Evolutionary conservation across 1,140 invertebrate species (phyloP), one percentile per base, ranked within the genome.

Genomic region (Leptinotarsa texana): DNA sequence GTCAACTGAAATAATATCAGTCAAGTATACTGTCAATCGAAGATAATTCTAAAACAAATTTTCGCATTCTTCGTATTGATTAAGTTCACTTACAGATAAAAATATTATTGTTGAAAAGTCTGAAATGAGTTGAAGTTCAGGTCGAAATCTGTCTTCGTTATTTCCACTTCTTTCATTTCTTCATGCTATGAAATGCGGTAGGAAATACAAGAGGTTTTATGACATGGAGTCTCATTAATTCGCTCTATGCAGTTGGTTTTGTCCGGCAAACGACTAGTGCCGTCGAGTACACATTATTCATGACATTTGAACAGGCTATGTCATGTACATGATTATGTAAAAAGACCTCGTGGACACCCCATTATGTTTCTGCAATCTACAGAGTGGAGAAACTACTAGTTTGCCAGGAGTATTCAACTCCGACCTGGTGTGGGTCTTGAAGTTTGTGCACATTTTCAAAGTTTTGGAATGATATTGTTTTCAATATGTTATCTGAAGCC

Each of bases 151-250:
- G n/a, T 57, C 51, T 18, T 57, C 51, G 51, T 4, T 17, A 57
- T 57, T 15, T 57, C 4, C 13, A 57, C 3, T 18, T n/a, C 51
- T 18, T 42, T 42, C 33, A 42, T 42, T 42, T 42, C 33, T 42
- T 42, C 2, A 42, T 42, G n/a, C 51, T n/a, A 17, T 15, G 17
- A 57, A 57, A 57, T 57, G 51, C 51, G n/a, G 51, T 2, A 57
- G 51, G 51, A 57, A 57, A 57, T 57, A 57, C 51, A 57, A 57
- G 51, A 57, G 51, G 51, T 57, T 57, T 57, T 57, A 57, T 57
- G 51, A 57, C 51, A 57, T 57, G 51, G 51, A 57, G 15, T 57
- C 51, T 18, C 51, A 57, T 57, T 57, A 57, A 57, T 57, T 57
- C n/a, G 51, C 51, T 57, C 51, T 57, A 57, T 57, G 51, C 51